Evolutionary conservation across 2,888 invertebrate species (phyloP).

Genomic region (Torymus auratus): DNA sequence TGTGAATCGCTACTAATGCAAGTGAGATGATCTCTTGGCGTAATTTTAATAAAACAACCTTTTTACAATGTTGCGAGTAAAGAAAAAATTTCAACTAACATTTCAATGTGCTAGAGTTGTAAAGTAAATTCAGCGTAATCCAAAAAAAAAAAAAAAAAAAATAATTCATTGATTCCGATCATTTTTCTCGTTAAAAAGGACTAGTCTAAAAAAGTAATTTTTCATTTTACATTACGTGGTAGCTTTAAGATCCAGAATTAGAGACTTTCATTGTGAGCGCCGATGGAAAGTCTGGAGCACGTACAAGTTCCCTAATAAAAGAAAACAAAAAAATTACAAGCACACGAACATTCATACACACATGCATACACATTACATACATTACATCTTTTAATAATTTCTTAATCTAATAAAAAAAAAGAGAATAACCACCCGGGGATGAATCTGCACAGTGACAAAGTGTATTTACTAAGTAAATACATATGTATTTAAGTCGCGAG

Average conservation of each 20-base stretch:
- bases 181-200: conserved; percentile 56
- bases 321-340: conserved; percentile 53
- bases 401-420: conserved; percentile 55
- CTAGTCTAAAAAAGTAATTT: conserved; percentile 58
- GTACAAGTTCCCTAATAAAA: conserved; percentile 60
- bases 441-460: conserved; percentile 57
- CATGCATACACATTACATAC: conserved; percentile 37
- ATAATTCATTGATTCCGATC: conserved; percentile 46
- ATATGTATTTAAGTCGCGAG: conserved; percentile 45
- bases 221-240: conserved; percentile 59
- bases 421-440: conserved; percentile 50
- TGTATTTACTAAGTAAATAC: conserved; percentile 58
- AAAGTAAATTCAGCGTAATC: conserved; percentile 50
- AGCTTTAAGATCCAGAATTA: conserved; percentile 61
- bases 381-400: conserved; percentile 57
- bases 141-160: conserved; percentile 41
- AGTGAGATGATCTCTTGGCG: conserved; percentile 54
- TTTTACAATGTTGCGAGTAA: conserved; percentile 50
- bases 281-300: conserved; percentile 60
- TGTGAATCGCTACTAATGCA: conserved; percentile 44
- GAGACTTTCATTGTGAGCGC: conserved; percentile 60
- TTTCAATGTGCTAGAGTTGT: conserved; percentile 52
- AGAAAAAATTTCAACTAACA: conserved; percentile 39
- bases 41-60: conserved; percentile 54
- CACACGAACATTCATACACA: conserved; percentile 39